Percentiles rank a stretch among this genome's conserved stretches.
These are phyloP conservation scores for Notechis scutatus DNA, from an alignment of 2,113 vertebrate genomes.

Conservation along the genomic window DNA sequence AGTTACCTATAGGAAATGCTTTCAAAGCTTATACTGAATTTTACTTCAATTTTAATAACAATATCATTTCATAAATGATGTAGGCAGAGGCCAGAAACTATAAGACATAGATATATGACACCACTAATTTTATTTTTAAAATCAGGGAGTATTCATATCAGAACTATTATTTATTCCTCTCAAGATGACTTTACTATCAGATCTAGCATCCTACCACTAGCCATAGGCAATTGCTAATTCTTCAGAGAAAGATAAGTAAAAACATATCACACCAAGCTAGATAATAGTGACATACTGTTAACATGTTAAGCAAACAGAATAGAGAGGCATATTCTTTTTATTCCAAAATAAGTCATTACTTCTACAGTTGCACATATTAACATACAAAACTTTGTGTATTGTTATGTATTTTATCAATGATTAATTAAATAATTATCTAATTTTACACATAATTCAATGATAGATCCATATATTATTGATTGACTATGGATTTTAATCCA, in stretches of 20 bases:
- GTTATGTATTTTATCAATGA: conserved; percentile 13
- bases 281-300: conserved; percentile 31
- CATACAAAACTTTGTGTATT: conserved; percentile 41
- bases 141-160: neutral
- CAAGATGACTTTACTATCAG: conserved; percentile 1
- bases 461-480: neutral
- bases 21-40: neutral
- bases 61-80: neutral
- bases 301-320: conserved; percentile 29
- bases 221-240: conserved; percentile 28
- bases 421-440: conserved; percentile 44
- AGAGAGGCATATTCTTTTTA: conserved; percentile 16
- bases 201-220: conserved; percentile 22
- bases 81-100: conserved; percentile 24
- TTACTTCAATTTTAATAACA: neutral
- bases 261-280: conserved; percentile 49
- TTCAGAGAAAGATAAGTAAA: conserved; percentile 18
- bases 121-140: conserved; percentile 7
- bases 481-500: neutral
- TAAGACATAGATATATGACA: conserved; percentile 2
- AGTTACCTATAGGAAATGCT: neutral
- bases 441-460: neutral
- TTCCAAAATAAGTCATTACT: conserved; percentile 32
- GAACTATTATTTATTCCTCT: conserved; percentile 1
- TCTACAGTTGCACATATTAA: conserved; percentile 38